phyloP scores from a whole-genome alignment of 1,140 invertebrate species.

The Ceratina australensis region DNA sequence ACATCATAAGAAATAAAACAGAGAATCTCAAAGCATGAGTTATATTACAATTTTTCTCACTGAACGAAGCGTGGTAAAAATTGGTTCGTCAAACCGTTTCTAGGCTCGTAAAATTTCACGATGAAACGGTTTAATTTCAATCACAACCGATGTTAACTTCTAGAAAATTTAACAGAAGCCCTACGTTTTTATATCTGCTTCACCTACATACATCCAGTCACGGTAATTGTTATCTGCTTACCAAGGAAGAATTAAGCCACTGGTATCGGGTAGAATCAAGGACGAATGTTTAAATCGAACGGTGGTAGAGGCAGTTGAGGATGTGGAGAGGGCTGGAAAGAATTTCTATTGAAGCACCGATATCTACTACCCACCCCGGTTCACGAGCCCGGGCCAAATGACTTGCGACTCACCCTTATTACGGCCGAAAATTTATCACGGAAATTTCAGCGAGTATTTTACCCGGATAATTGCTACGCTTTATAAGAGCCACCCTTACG shows the following conservation, averaged over 20 bases:
- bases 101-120: not conserved
- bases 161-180: too few species aligned
- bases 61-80: not conserved
- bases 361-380: constrained; percentile 58
- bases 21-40: too few species aligned
- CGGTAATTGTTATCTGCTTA: constrained; percentile 63
- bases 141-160: not conserved
- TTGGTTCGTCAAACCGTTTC: not conserved
- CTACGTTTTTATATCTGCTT: not conserved
- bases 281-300: constrained; percentile 68
- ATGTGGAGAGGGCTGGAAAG: constrained; percentile 55
- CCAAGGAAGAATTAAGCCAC: constrained; percentile 45
- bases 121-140: constrained; percentile 28
- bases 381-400: constrained; percentile 62
- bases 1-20: too few species aligned
- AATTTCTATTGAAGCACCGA: constrained; percentile 73
- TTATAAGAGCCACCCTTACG: constrained; percentile 65
- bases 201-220: constrained; percentile 25
- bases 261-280: constrained; percentile 45
- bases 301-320: not conserved
- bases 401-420: constrained; percentile 74
- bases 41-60: too few species aligned
- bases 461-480: constrained; percentile 71
- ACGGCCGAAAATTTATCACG: constrained; percentile 70
- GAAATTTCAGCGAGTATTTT: constrained; percentile 72